Conservation (phyloP, 2,888 invertebrate genomes). For the Malthinus flaveolus region DNA sequence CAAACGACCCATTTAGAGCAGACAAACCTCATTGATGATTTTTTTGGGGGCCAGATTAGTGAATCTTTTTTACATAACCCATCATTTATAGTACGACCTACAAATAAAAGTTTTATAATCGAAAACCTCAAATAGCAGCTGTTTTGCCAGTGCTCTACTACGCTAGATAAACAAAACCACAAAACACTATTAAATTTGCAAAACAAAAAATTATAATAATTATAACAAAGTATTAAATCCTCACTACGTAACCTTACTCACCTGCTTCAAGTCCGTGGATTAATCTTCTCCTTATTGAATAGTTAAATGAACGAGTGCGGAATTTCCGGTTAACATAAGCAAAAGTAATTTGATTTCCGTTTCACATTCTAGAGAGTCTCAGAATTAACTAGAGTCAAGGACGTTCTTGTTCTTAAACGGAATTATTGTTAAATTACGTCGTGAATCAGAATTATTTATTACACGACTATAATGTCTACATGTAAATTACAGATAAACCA, state of each 20-base stretch:
- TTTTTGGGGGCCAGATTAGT: background rate
- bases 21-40: no score
- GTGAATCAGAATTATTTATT: constrained; percentile 21
- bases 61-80: constrained; percentile 4
- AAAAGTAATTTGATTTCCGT: constrained; percentile 31
- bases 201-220: constrained; percentile 23
- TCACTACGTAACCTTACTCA: constrained; percentile 26
- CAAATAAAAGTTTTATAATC: constrained; percentile 16
- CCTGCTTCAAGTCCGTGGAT: constrained; percentile 22
- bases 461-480: constrained; percentile 9
- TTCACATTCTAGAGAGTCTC: constrained; percentile 25
- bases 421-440: constrained; percentile 17
- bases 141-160: constrained; percentile 22
- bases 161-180: constrained; percentile 17
- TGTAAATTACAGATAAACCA: constrained; percentile 1
- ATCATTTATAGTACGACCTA: constrained; percentile 17
- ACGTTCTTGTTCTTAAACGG: constrained; percentile 20
- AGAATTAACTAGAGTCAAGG: constrained; percentile 27
- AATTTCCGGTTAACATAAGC: constrained; percentile 29
- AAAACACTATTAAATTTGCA: constrained; percentile 22
- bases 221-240: constrained; percentile 14
- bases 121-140: constrained; percentile 15
- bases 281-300: constrained; percentile 20
- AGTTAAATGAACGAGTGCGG: constrained; percentile 27
- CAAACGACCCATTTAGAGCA: no score